These are phyloP conservation scores for Coreius guichenoti DNA, from an alignment of 2,797 vertebrate species.

Conservation along the genomic window DNA sequence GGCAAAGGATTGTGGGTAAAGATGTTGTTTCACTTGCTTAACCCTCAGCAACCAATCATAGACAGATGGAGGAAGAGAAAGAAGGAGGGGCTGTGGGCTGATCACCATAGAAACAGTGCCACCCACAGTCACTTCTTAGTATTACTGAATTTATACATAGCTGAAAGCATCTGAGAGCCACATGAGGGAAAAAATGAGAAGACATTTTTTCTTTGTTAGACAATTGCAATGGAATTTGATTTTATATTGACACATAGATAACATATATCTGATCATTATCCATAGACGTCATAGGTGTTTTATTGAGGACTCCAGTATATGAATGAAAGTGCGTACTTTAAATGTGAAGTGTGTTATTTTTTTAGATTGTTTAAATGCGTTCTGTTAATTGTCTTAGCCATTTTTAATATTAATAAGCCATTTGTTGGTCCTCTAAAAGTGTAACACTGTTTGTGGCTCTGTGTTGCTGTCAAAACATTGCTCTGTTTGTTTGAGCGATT, in stretches of 20 bases:
- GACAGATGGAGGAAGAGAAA: slow-evolving; percentile 24
- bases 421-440: neutral
- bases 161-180: neutral
- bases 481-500: neutral
- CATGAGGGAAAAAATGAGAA: neutral
- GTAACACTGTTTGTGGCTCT: neutral
- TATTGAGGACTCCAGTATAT: neutral
- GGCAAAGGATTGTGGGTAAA: slow-evolving; percentile 61
- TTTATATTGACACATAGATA: neutral
- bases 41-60: slow-evolving; percentile 59
- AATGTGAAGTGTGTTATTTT: neutral
- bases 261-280: neutral
- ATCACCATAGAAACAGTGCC: slow-evolving; percentile 64
- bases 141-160: slow-evolving; percentile 27
- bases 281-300: neutral
- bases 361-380: neutral
- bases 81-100: slow-evolving; percentile 32
- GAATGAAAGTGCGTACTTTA: neutral
- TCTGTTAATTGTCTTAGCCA: neutral
- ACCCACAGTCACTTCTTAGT: slow-evolving; percentile 44
- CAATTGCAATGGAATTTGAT: neutral
- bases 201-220: neutral
- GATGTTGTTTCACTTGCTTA: slow-evolving; percentile 41
- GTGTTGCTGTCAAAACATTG: neutral
- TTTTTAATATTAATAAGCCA: neutral